Evolutionary conservation across 2,113 vertebrate genomes (phyloP).

Genomic region (Pseudorhombus dupliciocellatus): DNA sequence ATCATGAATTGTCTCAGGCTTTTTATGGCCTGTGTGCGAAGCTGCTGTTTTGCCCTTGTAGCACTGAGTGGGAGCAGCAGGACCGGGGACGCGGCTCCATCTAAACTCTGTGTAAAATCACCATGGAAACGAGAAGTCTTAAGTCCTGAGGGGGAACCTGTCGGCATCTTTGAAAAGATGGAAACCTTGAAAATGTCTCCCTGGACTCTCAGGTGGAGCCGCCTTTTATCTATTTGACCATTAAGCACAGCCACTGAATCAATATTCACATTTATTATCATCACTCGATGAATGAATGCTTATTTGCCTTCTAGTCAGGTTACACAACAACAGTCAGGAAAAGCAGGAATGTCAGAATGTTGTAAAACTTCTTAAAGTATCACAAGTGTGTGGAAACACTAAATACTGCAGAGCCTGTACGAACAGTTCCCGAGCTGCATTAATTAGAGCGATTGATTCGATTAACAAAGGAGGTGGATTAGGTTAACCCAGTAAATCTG

Average conservation of each 20-base stretch:
- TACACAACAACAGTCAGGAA: background rate
- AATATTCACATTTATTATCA: background rate
- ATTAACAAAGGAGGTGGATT: background rate
- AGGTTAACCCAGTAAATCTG: background rate
- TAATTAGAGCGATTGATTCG: background rate
- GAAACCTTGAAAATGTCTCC: background rate
- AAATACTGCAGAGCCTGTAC: background rate
- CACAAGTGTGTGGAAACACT: background rate
- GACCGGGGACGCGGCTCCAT: background rate
- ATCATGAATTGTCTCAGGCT: background rate
- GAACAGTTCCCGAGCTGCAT: background rate
- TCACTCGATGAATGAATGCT: no score
- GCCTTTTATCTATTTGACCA: background rate
- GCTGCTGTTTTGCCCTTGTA: background rate
- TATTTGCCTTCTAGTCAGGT: background rate
- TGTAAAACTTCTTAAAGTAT: background rate
- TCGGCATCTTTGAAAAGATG: constrained; percentile 29
- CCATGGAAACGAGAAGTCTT: constrained; percentile 47
- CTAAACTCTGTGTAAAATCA: constrained; percentile 30
- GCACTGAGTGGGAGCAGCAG: constrained; percentile 2
- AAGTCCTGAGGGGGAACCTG: constrained; percentile 16
- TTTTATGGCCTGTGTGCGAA: background rate
- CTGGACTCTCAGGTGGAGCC: background rate
- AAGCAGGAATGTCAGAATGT: background rate
- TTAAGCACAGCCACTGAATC: background rate